Conservation (phyloP, 2,797 vertebrate species). For the Gouania willdenowi region DNA sequence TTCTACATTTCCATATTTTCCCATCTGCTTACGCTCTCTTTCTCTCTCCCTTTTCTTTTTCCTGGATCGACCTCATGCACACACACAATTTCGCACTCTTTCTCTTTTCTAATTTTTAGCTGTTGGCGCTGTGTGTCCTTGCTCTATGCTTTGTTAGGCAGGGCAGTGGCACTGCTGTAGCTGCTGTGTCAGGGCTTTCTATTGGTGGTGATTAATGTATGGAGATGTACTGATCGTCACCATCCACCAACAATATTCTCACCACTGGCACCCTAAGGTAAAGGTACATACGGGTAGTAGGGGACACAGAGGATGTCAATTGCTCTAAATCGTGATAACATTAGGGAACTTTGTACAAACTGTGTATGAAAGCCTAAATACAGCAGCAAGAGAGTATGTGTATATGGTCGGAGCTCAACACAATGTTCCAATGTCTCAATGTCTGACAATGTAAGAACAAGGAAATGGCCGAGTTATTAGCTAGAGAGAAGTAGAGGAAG, state of each 20-base stretch:
- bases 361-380: too few species aligned
- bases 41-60: constrained; percentile 61
- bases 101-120: constrained; percentile 54
- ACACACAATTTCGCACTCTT: constrained; percentile 65
- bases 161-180: constrained; percentile 83
- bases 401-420: too few species aligned
- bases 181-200: constrained; percentile 97
- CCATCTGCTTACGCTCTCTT: constrained; percentile 69
- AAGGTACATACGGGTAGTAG: constrained; percentile 39
- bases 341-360: too few species aligned
- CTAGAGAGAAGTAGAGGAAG: too few species aligned
- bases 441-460: too few species aligned
- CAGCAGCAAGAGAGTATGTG: too few species aligned
- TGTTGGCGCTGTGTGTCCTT: constrained; percentile 97
- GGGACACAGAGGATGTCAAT: constrained; percentile 24
- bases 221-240: constrained; percentile 91
- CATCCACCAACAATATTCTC: constrained; percentile 91
- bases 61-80: constrained; percentile 5
- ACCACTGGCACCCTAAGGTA: constrained; percentile 79
- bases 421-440: too few species aligned
- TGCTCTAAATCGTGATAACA: constrained; percentile 7
- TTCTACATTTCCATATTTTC: constrained; percentile 63
- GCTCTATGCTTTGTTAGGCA: constrained; percentile 99
- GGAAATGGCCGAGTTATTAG: too few species aligned
- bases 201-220: constrained; percentile 98